Base-by-base conservation (phyloP, 2,113 vertebrate species). In the Ceuthmochares aereus region DNA sequence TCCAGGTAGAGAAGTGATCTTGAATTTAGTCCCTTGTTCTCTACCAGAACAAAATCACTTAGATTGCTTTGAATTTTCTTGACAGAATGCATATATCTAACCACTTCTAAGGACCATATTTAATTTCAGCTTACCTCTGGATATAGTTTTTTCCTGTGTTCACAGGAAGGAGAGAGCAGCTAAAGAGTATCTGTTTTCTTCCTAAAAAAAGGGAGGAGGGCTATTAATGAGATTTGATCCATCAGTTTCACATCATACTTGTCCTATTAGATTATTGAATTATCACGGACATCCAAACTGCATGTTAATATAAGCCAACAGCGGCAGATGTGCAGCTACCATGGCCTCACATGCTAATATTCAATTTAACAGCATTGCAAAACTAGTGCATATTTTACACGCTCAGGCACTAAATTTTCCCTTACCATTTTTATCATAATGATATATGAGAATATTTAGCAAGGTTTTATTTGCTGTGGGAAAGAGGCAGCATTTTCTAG, bases 401-500 rank as follows among this genome's bases (percentile, higher is more conserved):
- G 80, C 54, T 78, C 30, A 51, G 77, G 56, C 79, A 93, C 60
- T 89, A 52, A 70, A 66, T 89, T 81, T 88, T 89, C 73, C 69
- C 73, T 92, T 94, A 80, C 17, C 15, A 1, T 84, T 93, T 40
- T 95, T 79, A 84, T 81, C 54, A 69, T 92, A 74, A 92, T 75
- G 68, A 90, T 72, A 93, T 34, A 90, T 0, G 1, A 90, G 88
- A 92, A 78, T 90, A 92, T 86, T 90, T 94, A 96, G 84, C 84
- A 56, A 87, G 73, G 73, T 56, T 94, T 86, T 89, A 94, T 92
- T 90, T 96, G 83, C 92, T 93, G 68, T 78, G 88, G 85, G 76
- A 92, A 94, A 90, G 89, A 93, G 73, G 76, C 60, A 84, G 83
- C 40, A 58, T 90, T 96, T 96, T 96, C 88, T 97, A 96, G 96